Conservation (phyloP, 1,140 invertebrate species). For the Choristoneura fumiferana region DNA sequence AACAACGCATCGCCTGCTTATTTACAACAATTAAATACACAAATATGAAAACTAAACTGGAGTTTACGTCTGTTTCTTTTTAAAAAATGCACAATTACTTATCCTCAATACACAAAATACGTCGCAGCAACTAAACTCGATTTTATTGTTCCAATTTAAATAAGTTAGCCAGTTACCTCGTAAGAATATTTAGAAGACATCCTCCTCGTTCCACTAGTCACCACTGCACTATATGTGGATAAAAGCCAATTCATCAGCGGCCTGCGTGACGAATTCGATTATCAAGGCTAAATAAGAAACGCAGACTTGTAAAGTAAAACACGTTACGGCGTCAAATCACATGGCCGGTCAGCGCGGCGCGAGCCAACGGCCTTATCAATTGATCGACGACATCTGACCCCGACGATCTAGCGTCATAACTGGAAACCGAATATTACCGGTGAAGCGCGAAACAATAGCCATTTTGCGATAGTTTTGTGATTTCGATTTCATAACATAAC, state of each 20-base stretch:
- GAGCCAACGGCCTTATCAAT: conserved; percentile 33
- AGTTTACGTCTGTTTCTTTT: too few species aligned
- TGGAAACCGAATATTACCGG: conserved; percentile 32
- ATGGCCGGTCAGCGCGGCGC: background rate
- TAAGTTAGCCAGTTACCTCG: conserved; percentile 50
- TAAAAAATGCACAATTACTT: too few species aligned
- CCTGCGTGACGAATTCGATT: conserved; percentile 29
- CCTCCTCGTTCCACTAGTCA: conserved; percentile 41
- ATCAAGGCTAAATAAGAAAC: conserved; percentile 1
- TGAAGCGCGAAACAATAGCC: conserved; percentile 2
- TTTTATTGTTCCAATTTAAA: too few species aligned
- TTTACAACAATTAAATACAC: too few species aligned
- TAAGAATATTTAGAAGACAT: conserved; percentile 57
- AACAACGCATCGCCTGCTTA: too few species aligned
- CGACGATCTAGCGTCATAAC: conserved; percentile 27
- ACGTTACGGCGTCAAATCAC: background rate
- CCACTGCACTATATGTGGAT: conserved; percentile 37
- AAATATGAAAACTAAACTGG: too few species aligned
- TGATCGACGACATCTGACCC: conserved; percentile 48
- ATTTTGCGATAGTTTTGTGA: background rate
- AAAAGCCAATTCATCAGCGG: conserved; percentile 43
- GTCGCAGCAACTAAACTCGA: too few species aligned
- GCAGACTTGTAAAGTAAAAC: background rate
- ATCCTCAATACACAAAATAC: too few species aligned
- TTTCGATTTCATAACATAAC: conserved; percentile 38